Evolutionary conservation across 2,113 vertebrate species (phyloP).

Genomic region (Mesembrinibis cayennensis): DNA sequence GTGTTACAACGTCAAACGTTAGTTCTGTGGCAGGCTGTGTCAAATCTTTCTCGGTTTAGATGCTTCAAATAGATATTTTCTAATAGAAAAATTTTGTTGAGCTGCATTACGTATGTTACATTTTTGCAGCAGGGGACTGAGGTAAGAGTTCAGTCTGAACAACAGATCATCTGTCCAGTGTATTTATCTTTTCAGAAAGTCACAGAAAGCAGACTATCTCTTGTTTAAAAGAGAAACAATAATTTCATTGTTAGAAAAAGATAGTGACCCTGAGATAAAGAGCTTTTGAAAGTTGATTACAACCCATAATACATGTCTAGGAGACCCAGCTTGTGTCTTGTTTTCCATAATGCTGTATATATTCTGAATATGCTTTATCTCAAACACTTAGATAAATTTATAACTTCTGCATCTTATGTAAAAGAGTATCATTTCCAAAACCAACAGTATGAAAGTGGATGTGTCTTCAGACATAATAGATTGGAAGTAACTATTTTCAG

Average conservation of each 20-base stretch:
- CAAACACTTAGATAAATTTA: background rate
- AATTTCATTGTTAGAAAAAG: background rate
- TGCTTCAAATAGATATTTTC: background rate
- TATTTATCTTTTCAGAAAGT: background rate
- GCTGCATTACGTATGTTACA: background rate
- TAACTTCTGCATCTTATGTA: background rate
- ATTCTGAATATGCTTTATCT: background rate
- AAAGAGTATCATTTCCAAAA: background rate
- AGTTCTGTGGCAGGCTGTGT: background rate
- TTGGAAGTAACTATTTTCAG: background rate
- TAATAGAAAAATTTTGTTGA: background rate
- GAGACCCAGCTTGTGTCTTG: background rate
- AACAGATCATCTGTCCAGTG: background rate
- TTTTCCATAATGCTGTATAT: background rate
- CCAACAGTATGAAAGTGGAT: background rate
- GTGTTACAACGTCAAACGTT: background rate
- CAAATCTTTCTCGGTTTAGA: background rate
- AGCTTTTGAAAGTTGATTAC: background rate
- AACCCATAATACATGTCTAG: background rate
- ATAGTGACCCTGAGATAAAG: background rate
- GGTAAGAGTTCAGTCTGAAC: background rate
- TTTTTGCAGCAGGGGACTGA: background rate
- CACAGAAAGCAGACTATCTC: background rate
- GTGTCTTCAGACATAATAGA: background rate
- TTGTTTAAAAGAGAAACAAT: conserved; percentile 16